Conservation (phyloP, 2,888 invertebrate genomes). For the Automeris io region DNA sequence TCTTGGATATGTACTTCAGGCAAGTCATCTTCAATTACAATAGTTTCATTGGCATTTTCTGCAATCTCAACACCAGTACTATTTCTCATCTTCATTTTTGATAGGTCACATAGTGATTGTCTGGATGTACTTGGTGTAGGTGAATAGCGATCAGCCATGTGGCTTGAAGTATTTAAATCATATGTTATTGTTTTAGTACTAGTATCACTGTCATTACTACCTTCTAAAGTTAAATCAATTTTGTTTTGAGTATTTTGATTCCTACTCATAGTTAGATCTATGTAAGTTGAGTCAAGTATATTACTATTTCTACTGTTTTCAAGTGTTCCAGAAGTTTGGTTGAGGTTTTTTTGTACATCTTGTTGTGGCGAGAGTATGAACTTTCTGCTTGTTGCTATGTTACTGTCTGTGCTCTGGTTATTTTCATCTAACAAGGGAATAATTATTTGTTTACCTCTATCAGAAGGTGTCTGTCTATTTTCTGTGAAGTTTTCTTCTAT, state of each 20-base stretch:
- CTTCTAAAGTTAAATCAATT: background rate
- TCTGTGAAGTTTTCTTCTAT: constrained; percentile 10
- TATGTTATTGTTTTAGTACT: constrained; percentile 18
- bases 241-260: constrained; percentile 8
- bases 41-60: constrained; percentile 5
- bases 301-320: too few relatives aligned
- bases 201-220: constrained; percentile 11
- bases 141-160: constrained; percentile 23
- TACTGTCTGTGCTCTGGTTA: too few relatives aligned
- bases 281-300: background rate
- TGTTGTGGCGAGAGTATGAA: too few relatives aligned
- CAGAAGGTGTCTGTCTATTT: constrained; percentile 16
- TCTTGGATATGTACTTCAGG: background rate
- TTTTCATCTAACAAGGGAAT: too few relatives aligned
- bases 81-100: background rate
- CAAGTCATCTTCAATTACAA: constrained; percentile 20
- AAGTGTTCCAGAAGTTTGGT: too few relatives aligned
- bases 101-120: constrained; percentile 7
- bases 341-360: too few relatives aligned
- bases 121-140: constrained; percentile 46
- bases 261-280: background rate
- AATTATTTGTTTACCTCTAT: background rate
- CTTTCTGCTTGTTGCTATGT: too few relatives aligned
- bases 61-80: background rate
- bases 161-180: constrained; percentile 10